phyloP scores from a whole-genome alignment of 2,797 vertebrate genomes.

The Hippoglossus hippoglossus region DNA sequence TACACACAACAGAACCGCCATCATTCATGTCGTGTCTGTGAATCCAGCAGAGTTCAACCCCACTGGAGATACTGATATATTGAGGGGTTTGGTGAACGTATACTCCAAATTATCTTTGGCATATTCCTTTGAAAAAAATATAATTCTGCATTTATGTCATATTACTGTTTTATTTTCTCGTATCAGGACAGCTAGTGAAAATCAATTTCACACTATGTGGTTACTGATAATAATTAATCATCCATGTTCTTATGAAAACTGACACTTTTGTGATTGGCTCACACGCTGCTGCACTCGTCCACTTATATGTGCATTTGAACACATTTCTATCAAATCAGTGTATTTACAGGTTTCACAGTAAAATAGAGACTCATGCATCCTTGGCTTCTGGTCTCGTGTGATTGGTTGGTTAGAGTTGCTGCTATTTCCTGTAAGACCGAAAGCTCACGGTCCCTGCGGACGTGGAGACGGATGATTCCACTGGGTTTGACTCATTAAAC shows the following conservation, averaged over 20 bases:
- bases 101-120: background rate
- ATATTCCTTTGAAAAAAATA: background rate
- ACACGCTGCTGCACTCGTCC: conserved; percentile 7
- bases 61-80: too few relatives aligned
- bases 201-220: conserved; percentile 52
- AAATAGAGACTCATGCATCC: conserved; percentile 10
- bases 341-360: background rate
- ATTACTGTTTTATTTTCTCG: conserved; percentile 29
- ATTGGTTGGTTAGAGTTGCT: conserved; percentile 15
- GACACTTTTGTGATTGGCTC: conserved; percentile 51
- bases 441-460: conserved; percentile 16
- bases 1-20: too few relatives aligned
- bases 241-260: conserved; percentile 46
- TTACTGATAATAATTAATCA: conserved; percentile 55
- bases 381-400: background rate
- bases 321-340: conserved; percentile 27
- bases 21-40: too few relatives aligned
- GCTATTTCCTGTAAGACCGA: background rate
- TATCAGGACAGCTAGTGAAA: conserved; percentile 35
- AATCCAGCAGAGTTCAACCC: too few relatives aligned
- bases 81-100: too few relatives aligned
- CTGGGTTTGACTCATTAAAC: conserved; percentile 56
- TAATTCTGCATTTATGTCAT: background rate
- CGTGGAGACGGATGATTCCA: conserved; percentile 46
- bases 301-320: background rate